Base-by-base conservation (phyloP, 2,888 invertebrate species). In the Chydorus sphaericus region DNA sequence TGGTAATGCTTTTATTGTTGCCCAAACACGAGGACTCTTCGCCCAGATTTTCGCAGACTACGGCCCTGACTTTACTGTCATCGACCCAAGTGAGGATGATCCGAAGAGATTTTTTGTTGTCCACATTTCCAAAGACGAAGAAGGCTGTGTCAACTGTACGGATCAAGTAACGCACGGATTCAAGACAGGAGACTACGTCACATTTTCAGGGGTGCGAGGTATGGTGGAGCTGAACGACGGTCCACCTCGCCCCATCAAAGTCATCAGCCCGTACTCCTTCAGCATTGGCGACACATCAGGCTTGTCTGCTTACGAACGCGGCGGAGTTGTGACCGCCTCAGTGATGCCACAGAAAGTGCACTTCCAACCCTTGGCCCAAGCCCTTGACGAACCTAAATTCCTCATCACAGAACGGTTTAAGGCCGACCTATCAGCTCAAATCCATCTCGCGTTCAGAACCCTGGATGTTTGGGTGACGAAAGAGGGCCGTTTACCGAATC, bases 241-340 rank as follows among this genome's bases (percentile, higher is more conserved):
- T 11, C 65, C 67, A 59, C 75, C 76, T 4, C 62, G 70, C 51
- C 69, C 72, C 62, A 71, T 77, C 57, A 73, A 72, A 62, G 73
- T 75, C 29, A 63, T 68, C 54, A 68, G 75, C 54, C 74, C 76
- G 11, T 73, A 73, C 63, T 72, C 75, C 30, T 77, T 77, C 65
- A 72, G 71, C 59, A 75, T 77, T 62, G 76, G 76, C n/a, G 74
- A 75, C 60, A 74, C 73, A 5, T 62, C 66, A 11, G 61, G 60
- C 2, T 69, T 68, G 30, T 63, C 68, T 3, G 67, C 69, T 28
- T 76, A 77, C 63, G 61, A 64, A 8, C 66, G 73, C 58, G 76
- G 96, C 18, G 98, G 98, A 31, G 84, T 91, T 51, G 96, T 87
- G 4, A 83, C 85, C 2, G 93, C 98, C 75, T 93, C 97, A 0